phyloP scores from a whole-genome alignment of 2,888 invertebrate genomes.

The Acrocyrtus sp. region DNA sequence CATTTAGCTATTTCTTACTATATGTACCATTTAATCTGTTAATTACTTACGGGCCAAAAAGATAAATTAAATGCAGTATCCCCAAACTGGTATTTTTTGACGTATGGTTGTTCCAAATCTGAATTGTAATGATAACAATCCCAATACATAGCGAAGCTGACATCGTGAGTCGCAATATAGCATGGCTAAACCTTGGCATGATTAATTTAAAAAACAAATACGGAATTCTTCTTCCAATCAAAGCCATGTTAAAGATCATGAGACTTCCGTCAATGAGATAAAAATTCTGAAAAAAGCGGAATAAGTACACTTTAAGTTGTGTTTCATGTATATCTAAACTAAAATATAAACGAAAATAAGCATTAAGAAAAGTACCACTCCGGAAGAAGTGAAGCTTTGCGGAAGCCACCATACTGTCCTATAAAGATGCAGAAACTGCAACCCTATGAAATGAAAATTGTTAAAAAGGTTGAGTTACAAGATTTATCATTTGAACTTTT shows the following conservation, averaged over 20 bases:
- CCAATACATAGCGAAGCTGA: conserved; percentile 49
- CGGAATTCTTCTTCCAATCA: conserved; percentile 83
- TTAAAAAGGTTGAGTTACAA: too few relatives aligned
- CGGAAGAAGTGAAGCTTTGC: conserved; percentile 86
- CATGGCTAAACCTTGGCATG: conserved; percentile 68
- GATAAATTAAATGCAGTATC: conserved; percentile 53
- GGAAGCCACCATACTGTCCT: conserved; percentile 98
- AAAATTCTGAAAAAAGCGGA: conserved; percentile 80
- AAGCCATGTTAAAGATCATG: conserved; percentile 82
- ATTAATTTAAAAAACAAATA: conserved; percentile 72
- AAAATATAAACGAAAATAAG: background rate
- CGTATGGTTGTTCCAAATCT: conserved; percentile 51
- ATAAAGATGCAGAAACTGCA: conserved; percentile 95
- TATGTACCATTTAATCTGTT: too few relatives aligned
- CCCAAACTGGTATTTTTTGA: conserved; percentile 30
- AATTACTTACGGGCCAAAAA: conserved; percentile 60
- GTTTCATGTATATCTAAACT: too few relatives aligned
- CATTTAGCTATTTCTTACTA: too few relatives aligned
- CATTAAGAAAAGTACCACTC: conserved; percentile 75
- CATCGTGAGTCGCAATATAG: conserved; percentile 53
- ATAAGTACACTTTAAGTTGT: background rate
- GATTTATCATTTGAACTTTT: too few relatives aligned
- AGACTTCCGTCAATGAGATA: conserved; percentile 92
- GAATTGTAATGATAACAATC: conserved; percentile 45
- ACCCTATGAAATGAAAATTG: too few relatives aligned